phyloP scores from a whole-genome alignment of 2,888 invertebrate species.

The Tortrix viridana region DNA sequence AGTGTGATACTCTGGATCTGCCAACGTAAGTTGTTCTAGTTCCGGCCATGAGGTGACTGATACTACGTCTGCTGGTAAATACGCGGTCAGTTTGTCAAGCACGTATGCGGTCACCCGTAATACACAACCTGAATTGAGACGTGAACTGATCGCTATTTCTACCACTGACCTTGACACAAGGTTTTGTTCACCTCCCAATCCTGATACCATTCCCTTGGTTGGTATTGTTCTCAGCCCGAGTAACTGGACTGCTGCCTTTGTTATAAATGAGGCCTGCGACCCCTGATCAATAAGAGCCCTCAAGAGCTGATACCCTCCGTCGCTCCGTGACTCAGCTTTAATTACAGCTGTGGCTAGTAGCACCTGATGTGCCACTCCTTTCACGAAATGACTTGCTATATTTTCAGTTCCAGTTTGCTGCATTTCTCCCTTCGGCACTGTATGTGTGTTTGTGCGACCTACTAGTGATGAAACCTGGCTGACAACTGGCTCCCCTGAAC shows the following conservation, averaged over 20 bases:
- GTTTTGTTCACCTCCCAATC: slow-evolving; percentile 22
- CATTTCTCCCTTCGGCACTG: neutral
- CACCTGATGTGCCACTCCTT: slow-evolving; percentile 4
- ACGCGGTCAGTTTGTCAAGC: slow-evolving; percentile 31
- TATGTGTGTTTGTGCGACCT: neutral
- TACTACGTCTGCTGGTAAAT: slow-evolving; percentile 21
- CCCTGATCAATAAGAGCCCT: slow-evolving; percentile 38
- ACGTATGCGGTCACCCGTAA: slow-evolving; percentile 36
- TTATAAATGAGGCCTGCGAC: slow-evolving; percentile 39
- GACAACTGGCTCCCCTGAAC: neutral
- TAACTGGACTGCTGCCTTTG: slow-evolving; percentile 31
- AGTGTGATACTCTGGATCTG: slow-evolving; percentile 33
- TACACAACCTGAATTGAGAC: neutral
- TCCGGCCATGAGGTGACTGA: slow-evolving; percentile 18
- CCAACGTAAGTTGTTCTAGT: slow-evolving; percentile 19
- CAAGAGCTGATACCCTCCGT: slow-evolving; percentile 8
- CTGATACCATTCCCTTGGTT: slow-evolving; percentile 23
- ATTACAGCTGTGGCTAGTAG: slow-evolving; percentile 1
- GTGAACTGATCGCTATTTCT: slow-evolving; percentile 23
- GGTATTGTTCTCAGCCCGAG: slow-evolving; percentile 19
- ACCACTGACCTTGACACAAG: slow-evolving; percentile 28
- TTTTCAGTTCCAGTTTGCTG: neutral
- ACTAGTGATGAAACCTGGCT: neutral
- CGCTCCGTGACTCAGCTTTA: neutral
- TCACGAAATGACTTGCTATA: slow-evolving; percentile 1